A percentile compares a stretch with the other conserved stretches of the same genome.
Conservation (phyloP, 2,888 invertebrate species). For the Idaea dimidiata region DNA sequence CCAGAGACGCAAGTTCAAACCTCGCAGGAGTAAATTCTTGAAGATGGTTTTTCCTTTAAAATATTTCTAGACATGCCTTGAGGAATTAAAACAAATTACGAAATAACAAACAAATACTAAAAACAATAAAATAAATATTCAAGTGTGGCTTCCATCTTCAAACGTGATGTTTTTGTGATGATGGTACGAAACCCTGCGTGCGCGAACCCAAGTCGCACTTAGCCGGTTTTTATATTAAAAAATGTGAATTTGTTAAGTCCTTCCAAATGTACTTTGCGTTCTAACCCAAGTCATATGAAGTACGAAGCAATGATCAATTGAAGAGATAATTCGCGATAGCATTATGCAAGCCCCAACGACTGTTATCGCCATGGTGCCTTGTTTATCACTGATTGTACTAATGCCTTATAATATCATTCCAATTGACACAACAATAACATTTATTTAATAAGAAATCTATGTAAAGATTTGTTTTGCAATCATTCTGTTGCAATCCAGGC, state of each 20-base stretch:
- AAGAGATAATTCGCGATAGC: neutral
- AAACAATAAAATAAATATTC: neutral
- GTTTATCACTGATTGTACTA: neutral
- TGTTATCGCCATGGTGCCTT: neutral
- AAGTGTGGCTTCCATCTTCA: neutral
- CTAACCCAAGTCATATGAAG: neutral
- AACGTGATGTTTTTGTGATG: neutral
- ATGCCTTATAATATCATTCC: neutral
- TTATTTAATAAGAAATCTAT: neutral
- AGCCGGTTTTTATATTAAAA: neutral
- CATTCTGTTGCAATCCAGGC: neutral
- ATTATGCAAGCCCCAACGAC: neutral
- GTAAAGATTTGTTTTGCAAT: neutral
- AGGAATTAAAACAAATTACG: too few relatives aligned
- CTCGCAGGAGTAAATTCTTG: too few relatives aligned
- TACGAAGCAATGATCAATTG: neutral
- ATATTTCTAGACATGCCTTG: too few relatives aligned
- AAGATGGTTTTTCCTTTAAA: too few relatives aligned
- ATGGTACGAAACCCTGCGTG: neutral
- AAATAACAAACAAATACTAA: too few relatives aligned
- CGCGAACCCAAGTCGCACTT: too few relatives aligned
- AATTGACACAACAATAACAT: neutral
- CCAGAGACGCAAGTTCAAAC: too few relatives aligned
- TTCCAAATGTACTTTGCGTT: neutral
- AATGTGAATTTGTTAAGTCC: too few relatives aligned